A percentile compares a stretch with the other conserved stretches of the same genome.
Conservation (phyloP, 2,888 invertebrate genomes). For the Drosophila stalkeri region DNA sequence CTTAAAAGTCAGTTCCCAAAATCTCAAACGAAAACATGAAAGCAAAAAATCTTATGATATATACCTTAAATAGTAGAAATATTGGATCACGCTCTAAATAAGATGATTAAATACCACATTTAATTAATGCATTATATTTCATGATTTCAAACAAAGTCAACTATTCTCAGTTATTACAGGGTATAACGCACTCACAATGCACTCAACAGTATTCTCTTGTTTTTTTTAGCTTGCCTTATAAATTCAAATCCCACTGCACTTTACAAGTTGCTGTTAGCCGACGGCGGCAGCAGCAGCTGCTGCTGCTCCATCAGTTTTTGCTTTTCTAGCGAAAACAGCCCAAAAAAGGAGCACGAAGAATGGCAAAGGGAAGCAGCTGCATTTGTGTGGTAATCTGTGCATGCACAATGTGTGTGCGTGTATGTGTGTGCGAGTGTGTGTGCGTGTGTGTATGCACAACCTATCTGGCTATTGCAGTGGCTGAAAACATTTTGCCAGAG, state of each 20-base stretch:
- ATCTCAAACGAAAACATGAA: no score
- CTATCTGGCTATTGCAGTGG: constrained; percentile 33
- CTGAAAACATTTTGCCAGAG: constrained; percentile 31
- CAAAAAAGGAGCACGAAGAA: constrained; percentile 22
- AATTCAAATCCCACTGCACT: constrained; percentile 54
- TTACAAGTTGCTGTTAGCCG: constrained; percentile 41
- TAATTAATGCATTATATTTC: no score
- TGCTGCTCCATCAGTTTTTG: constrained; percentile 48
- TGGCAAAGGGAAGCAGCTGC: constrained; percentile 20
- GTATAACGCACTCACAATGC: not conserved
- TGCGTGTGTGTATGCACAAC: constrained; percentile 26
- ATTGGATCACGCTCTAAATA: no score
- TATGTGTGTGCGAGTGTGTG: not conserved
- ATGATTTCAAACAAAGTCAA: not conserved
- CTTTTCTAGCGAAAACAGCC: constrained; percentile 40
- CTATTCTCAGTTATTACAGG: not conserved
- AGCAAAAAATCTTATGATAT: no score
- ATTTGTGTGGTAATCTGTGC: constrained; percentile 71
- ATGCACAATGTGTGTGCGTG: constrained; percentile 60
- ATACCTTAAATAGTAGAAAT: no score
- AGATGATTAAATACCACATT: no score
- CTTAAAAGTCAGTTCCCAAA: no score
- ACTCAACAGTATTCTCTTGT: not conserved
- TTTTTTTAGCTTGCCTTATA: constrained; percentile 15
- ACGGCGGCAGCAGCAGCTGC: constrained; percentile 24